Base-by-base conservation (phyloP, 2,888 invertebrate species). In the Prosopocoilus inquinatus region DNA sequence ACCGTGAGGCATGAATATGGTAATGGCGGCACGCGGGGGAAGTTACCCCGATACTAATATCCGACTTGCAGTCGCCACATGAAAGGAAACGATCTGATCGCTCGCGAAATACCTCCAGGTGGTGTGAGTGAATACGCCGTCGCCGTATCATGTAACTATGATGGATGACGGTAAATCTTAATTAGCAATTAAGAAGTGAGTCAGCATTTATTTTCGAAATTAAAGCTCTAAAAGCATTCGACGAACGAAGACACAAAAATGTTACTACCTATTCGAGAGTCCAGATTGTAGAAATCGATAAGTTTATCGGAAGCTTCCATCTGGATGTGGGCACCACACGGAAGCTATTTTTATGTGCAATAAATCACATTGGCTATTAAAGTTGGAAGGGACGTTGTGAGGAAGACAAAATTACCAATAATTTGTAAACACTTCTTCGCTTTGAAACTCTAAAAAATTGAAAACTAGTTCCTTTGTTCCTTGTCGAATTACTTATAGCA, bases 1-100 rank as follows among this genome's bases (percentile, higher is more conserved):
- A 50, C 41, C 13, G 16, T 34, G 57, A 63, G 59, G 59, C 67
- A 71, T 69, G 70, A 70, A 70, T 71, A 70, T 71, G 71, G 67
- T 71, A 71, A 70, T 71, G 48, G 56, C 53, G 47, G 41, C 41
- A 35, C 56, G 53, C 41, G 51, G 53, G 60, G 59, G 64, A 65
- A 60, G 61, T 61, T 54, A 49, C 51, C 60, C 63, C 57, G 62
- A 62, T 55, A 58, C 61, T 60, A 62, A 62, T 60, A 60, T 60
- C 59, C 48, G 60, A 57, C 55, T 53, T 32, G 36, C 34, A 43
- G 60, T 53, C 56, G 60, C 60, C 60, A 53, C 55, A 55, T 57
- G 57, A 58, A 54, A 56, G 53, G 54, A 59, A 54, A 39, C 33
- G 20, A 12, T 15, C 41, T n/a, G 41, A 15, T 16, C 41, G 41